phyloP scores from a whole-genome alignment of 2,888 invertebrate genomes.

The Hemithea aestivaria region DNA sequence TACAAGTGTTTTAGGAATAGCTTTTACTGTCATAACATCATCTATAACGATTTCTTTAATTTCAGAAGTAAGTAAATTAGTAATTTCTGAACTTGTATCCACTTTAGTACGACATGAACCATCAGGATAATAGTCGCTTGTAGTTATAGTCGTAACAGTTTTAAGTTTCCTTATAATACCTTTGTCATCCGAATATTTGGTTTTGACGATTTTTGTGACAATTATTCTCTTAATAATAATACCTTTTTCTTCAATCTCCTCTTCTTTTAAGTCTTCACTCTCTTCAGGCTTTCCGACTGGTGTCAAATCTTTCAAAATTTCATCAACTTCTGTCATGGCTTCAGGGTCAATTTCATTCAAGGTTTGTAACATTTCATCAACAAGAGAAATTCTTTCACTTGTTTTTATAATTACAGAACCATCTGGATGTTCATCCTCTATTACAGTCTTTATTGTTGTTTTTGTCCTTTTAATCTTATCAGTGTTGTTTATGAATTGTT shows the following conservation, averaged over 20 bases:
- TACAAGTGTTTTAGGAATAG: too few relatives aligned
- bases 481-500: slow-evolving; percentile 42
- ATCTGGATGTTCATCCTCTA: slow-evolving; percentile 66
- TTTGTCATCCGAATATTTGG: slow-evolving; percentile 34
- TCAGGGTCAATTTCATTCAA: slow-evolving; percentile 23
- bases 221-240: slow-evolving; percentile 32
- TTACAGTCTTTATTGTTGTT: slow-evolving; percentile 49
- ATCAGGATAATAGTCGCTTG: slow-evolving; percentile 43
- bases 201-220: slow-evolving; percentile 32
- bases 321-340: slow-evolving; percentile 16
- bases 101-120: slow-evolving; percentile 35
- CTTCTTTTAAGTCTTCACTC: slow-evolving; percentile 30
- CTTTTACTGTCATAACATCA: too few relatives aligned
- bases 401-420: slow-evolving; percentile 61
- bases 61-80: slow-evolving; percentile 18
- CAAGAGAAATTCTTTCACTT: slow-evolving; percentile 57
- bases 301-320: slow-evolving; percentile 29
- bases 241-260: slow-evolving; percentile 37
- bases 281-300: slow-evolving; percentile 37
- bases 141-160: slow-evolving; percentile 35
- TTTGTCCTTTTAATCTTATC: slow-evolving; percentile 48
- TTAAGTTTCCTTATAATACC: slow-evolving; percentile 36
- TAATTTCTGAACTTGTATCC: slow-evolving; percentile 28
- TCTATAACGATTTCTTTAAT: too few relatives aligned
- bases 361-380: slow-evolving; percentile 44